Evolutionary conservation across 2,888 invertebrate species (phyloP).

Genomic region (Autographa pulchrina): DNA sequence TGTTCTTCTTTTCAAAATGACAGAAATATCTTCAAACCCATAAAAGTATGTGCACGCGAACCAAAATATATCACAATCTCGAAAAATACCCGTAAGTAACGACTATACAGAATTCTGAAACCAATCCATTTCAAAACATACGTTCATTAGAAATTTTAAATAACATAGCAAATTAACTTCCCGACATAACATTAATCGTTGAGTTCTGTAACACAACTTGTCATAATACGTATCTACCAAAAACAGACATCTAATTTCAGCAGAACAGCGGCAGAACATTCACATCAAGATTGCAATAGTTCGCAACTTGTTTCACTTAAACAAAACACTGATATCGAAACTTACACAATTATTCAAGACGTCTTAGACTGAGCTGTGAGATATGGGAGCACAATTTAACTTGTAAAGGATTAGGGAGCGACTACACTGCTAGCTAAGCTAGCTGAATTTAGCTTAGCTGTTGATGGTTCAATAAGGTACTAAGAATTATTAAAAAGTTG

Average conservation of each 20-base stretch:
- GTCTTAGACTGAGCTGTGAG: slow-evolving; percentile 42
- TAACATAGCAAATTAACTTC: too few relatives aligned
- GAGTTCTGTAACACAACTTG: background rate
- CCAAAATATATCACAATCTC: too few relatives aligned
- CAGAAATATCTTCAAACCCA: too few relatives aligned
- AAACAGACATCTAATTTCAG: slow-evolving; percentile 28
- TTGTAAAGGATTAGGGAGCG: slow-evolving; percentile 56
- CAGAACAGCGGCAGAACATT: slow-evolving; percentile 41
- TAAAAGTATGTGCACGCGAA: too few relatives aligned
- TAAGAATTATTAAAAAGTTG: too few relatives aligned
- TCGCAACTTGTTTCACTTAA: slow-evolving; percentile 54
- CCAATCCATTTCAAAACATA: too few relatives aligned
- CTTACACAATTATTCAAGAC: slow-evolving; percentile 62
- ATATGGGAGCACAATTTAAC: slow-evolving; percentile 60
- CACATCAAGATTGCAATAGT: slow-evolving; percentile 51
- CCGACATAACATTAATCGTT: background rate
- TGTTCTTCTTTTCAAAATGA: too few relatives aligned
- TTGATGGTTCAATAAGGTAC: too few relatives aligned
- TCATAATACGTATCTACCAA: slow-evolving; percentile 11
- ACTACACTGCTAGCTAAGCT: background rate
- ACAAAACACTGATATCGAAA: slow-evolving; percentile 58
- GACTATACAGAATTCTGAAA: too few relatives aligned
- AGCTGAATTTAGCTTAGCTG: background rate
- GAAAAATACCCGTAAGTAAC: too few relatives aligned
- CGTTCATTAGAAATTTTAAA: too few relatives aligned